Evolutionary conservation across 2,797 vertebrate species (phyloP).

Genomic region (Fringilla coelebs): DNA sequence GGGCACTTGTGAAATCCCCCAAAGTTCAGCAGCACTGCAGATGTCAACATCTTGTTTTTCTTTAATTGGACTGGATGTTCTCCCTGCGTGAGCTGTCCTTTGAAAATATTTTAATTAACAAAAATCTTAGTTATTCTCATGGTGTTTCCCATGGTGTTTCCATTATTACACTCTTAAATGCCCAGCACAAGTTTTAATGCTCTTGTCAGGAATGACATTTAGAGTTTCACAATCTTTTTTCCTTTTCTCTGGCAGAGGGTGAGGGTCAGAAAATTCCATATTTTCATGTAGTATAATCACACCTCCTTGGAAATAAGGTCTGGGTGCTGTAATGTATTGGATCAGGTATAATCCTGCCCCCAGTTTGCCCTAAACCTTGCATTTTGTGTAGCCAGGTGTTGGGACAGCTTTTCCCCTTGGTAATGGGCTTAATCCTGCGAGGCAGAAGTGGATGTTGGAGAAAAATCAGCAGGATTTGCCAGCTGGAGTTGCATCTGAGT

Average conservation of each 20-base stretch:
- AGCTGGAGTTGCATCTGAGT: background rate
- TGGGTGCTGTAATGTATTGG: background rate
- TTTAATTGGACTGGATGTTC: background rate
- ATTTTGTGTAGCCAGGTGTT: background rate
- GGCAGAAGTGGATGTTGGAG: background rate
- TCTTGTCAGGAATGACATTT: background rate
- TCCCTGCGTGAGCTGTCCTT: background rate
- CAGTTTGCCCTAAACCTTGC: background rate
- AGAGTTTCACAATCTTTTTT: background rate
- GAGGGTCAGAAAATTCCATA: accelerated
- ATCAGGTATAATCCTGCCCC: background rate
- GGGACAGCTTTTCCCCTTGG: background rate
- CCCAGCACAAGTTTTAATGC: background rate
- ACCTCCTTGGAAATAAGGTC: background rate
- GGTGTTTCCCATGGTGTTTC: background rate
- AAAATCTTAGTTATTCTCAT: background rate
- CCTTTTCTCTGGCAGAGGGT: accelerated
- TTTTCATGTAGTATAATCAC: background rate
- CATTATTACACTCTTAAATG: background rate
- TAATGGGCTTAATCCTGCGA: background rate
- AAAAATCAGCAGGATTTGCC: background rate
- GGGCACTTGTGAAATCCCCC: background rate
- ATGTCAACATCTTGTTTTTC: background rate
- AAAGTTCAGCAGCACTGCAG: background rate
- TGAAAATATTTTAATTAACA: background rate